Evolutionary conservation across 1,140 invertebrate species (phyloP), one percentile per base, ranked within the genome.

Genomic region (Tetramorium parvispinum): DNA sequence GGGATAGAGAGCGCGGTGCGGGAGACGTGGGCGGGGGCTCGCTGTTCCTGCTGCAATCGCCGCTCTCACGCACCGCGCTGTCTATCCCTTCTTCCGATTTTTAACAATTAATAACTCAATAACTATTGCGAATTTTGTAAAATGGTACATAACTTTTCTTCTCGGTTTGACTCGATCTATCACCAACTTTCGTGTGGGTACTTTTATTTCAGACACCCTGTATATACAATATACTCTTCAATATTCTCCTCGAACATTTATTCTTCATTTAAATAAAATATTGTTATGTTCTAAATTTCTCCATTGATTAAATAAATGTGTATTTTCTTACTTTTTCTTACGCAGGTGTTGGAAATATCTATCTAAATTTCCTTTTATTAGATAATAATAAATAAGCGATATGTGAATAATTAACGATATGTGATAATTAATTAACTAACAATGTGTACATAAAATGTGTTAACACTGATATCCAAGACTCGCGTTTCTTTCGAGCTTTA

Each of bases 371-470:
- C 10, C 0, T 63, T 46, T 66, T 78, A 6, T 49, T 49, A 5
- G 63, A 46, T 53, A 53, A 27, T 51, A 27, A 46, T n/a, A 21
- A 43, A 68, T 51, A 79, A 53, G 3, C 2, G n/a, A n/a, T n/a
- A n/a, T n/a, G n/a, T n/a, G n/a, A n/a, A 18, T 5, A 37, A 27
- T 0, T 81, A 37, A 81, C 2, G 0, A 76, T 71, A 70, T 11
- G 37, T 18, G n/a, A 46, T 70, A 68, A 68, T 70, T 51, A 63
- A 68, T 40, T 70, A 51, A 81, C 68, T 6, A 18, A 68, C 65
- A 40, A n/a, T 16, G 40, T 24, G 6, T 46, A 16, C 24, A 8
- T 21, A 32, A 11, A 24, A 77, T 27, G 18, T 10, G 18, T 49
- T 49, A 53, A 68, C 53, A 18, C 24, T 79, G n/a, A 40, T 27